These are phyloP conservation scores for Baronia brevicornis DNA, from an alignment of 2,888 invertebrate genomes.

Conservation along the genomic window DNA sequence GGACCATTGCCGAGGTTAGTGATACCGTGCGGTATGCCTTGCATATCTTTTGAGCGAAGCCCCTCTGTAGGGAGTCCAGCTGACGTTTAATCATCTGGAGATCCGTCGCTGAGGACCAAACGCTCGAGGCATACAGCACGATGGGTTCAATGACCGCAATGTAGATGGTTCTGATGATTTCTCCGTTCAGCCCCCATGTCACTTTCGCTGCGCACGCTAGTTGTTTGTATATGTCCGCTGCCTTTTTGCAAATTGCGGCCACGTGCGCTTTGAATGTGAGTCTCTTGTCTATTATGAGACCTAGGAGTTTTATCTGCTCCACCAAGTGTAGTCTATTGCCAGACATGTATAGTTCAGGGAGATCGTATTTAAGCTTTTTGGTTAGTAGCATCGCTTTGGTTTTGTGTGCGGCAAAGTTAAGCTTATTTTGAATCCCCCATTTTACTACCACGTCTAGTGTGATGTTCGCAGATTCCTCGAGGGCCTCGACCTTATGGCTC, in stretches of 20 bases:
- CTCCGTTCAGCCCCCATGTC: conserved; percentile 13
- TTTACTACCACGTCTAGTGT: not conserved
- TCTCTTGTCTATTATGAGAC: conserved; percentile 11
- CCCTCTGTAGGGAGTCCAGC: conserved; percentile 12
- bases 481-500: not conserved
- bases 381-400: conserved; percentile 16
- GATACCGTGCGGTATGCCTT: conserved; percentile 18
- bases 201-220: conserved; percentile 7
- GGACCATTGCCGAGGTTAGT: conserved; percentile 14
- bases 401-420: conserved; percentile 16
- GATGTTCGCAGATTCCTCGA: not conserved
- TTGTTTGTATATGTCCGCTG: conserved; percentile 13
- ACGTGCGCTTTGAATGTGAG: conserved; percentile 7
- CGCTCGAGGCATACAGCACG: conserved; percentile 16
- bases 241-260: conserved; percentile 6
- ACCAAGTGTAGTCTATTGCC: conserved; percentile 1
- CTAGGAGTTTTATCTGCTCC: conserved; percentile 10
- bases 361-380: conserved; percentile 9
- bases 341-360: conserved; percentile 11
- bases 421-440: conserved; percentile 14
- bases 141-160: conserved; percentile 15
- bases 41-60: conserved; percentile 14
- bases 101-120: conserved; percentile 11
- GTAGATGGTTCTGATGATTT: conserved; percentile 14
- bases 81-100: conserved; percentile 7